Base-by-base conservation (phyloP, 2,888 invertebrate genomes). In the Herminia tarsipennalis region DNA sequence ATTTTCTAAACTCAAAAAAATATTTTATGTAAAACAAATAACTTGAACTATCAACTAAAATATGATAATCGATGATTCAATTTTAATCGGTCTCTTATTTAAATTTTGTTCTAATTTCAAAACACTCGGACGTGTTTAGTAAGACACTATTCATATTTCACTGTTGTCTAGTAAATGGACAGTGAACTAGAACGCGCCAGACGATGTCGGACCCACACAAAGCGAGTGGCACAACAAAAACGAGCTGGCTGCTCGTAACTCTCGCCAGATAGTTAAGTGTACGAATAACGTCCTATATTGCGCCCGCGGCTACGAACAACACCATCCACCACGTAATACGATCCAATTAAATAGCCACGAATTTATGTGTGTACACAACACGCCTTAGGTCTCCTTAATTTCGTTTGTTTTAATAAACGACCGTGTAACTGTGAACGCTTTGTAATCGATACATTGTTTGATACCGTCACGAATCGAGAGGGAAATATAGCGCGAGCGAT, bases 311-410 rank as follows among this genome's bases (percentile, higher is more conserved):
- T 72, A 68, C 70, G 63, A 64, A 67, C 70, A 41, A 47, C 66
- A 76, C 83, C 79, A 81, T 80, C 76, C 76, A 76, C 81, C 75
- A 80, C 76, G 74, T 81, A 83, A 83, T 81, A 79, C 76, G 73
- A 78, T 80, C 82, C 81, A 83, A 87, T 87, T 87, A 86, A 85
- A 87, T 77, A 77, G 80, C 67, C 63, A 70, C 63, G 68, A 83
- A 83, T 86, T 85, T 84, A 86, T 81, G 76, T 74, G 70, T 66
- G 56, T 72, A 73, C 71, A 69, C 65, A 67, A 67, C 72, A 67
- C 67, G 65, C 68, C 62, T 71, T 59, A 73, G 72, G 75, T 73
- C 70, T 73, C 69, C 68, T 74, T 76, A 73, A 76, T 77, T 73
- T 66, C 42, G 71, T 70, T 68, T 53, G 62, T 65, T 74, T 73